Evolutionary conservation across 2,113 vertebrate species (phyloP).

Genomic region (Thamnophis sirtalis): DNA sequence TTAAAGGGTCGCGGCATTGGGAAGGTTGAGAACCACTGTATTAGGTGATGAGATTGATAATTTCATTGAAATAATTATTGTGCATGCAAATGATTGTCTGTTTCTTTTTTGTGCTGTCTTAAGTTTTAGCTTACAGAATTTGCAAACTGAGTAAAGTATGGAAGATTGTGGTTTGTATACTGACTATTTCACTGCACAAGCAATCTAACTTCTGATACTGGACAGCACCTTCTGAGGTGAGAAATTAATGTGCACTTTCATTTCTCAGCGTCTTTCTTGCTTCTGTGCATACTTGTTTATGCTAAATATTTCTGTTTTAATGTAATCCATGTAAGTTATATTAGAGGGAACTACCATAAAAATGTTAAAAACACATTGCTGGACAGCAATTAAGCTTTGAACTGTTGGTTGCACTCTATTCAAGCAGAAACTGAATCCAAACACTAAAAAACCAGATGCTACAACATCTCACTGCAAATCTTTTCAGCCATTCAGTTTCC

Average conservation of each 20-base stretch:
- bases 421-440: neutral
- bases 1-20: too few species aligned
- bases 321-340: neutral
- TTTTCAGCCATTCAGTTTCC: conserved; percentile 36
- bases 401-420: neutral
- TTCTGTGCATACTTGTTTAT: neutral
- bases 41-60: neutral
- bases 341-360: neutral
- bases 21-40: too few species aligned
- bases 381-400: neutral
- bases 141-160: neutral
- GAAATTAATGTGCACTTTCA: neutral
- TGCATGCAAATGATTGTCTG: neutral
- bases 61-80: neutral
- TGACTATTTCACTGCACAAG: neutral
- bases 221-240: neutral
- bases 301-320: neutral
- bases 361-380: neutral
- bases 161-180: neutral
- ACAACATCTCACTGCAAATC: conserved; percentile 30
- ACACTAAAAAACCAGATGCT: conserved; percentile 15
- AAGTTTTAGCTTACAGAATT: neutral
- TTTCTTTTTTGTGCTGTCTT: neutral
- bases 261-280: neutral
- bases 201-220: neutral